These are phyloP conservation scores for Cataglyphis altisquamis DNA, from an alignment of 2,888 invertebrate genomes.

Conservation along the genomic window DNA sequence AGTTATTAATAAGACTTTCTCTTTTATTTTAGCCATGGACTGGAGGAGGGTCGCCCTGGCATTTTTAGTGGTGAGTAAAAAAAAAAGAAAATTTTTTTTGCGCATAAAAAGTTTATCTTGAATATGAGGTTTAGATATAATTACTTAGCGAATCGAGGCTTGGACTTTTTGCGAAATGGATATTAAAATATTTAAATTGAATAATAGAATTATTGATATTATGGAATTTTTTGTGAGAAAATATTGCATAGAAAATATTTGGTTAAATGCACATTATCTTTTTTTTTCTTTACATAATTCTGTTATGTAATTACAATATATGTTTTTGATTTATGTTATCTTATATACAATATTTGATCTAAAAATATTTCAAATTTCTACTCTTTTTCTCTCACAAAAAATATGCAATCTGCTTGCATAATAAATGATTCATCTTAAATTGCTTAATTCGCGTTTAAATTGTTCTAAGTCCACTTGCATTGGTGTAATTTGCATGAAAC, in stretches of 20 bases:
- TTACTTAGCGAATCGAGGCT: not conserved
- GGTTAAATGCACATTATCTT: not conserved
- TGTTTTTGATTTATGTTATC: not conserved
- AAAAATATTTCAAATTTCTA: not conserved
- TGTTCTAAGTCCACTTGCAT: constrained; percentile 12
- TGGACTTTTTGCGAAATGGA: not conserved
- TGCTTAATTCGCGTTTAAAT: not conserved
- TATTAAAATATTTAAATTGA: not conserved
- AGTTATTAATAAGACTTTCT: constrained; percentile 85
- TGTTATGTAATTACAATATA: not conserved
- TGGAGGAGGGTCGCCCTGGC: constrained; percentile 81
- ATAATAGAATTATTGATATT: not conserved
- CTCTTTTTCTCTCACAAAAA: not conserved
- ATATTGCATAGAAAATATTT: not conserved
- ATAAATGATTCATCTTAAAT: not conserved
- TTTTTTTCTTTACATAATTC: not conserved
- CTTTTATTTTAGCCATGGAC: constrained; percentile 85
- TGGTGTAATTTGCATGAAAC: not conserved
- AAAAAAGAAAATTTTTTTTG: not conserved
- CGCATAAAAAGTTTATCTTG: not conserved
- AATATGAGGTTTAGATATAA: no score
- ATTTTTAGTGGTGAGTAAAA: constrained; percentile 82
- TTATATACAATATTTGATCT: not conserved
- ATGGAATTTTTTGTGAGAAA: not conserved
- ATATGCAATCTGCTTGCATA: not conserved